Evolutionary conservation across 2,113 vertebrate genomes (phyloP).

Genomic region (Lepus europaeus): DNA sequence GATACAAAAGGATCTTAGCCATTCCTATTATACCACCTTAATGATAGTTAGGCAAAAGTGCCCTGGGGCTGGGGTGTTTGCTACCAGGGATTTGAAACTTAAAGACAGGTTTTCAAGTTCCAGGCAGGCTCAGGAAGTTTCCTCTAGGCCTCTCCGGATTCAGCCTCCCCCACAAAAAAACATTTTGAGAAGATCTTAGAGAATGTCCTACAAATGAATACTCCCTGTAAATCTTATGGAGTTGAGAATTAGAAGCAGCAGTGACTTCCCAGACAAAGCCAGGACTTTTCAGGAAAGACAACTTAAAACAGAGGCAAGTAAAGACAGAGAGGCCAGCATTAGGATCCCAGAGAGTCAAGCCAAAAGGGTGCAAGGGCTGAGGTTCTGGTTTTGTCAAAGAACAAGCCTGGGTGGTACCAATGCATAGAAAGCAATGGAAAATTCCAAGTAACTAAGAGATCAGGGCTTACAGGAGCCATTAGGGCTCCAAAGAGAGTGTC

Average conservation of each 20-base stretch:
- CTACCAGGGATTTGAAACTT: too few species aligned
- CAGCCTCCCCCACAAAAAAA: too few species aligned
- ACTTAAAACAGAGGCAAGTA: not conserved
- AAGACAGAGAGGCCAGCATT: not conserved
- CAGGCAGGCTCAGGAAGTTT: too few species aligned
- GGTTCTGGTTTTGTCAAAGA: not conserved
- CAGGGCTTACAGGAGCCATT: not conserved
- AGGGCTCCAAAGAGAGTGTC: not conserved
- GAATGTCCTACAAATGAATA: conserved; percentile 15
- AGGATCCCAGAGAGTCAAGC: not conserved
- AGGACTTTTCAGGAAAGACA: not conserved
- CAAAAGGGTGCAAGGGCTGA: not conserved
- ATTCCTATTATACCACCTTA: too few species aligned
- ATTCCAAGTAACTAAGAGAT: not conserved
- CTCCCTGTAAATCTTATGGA: not conserved
- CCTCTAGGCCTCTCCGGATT: too few species aligned
- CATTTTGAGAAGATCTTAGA: conserved; percentile 7
- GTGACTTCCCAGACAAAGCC: not conserved
- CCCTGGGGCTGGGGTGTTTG: too few species aligned
- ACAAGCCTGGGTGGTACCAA: not conserved
- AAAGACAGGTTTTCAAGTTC: too few species aligned
- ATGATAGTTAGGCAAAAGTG: too few species aligned
- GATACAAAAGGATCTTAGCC: too few species aligned
- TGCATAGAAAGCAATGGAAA: not conserved
- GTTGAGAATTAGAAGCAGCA: not conserved